Conservation (phyloP, 2,797 vertebrate species). For the Pelodytes ibericus region DNA sequence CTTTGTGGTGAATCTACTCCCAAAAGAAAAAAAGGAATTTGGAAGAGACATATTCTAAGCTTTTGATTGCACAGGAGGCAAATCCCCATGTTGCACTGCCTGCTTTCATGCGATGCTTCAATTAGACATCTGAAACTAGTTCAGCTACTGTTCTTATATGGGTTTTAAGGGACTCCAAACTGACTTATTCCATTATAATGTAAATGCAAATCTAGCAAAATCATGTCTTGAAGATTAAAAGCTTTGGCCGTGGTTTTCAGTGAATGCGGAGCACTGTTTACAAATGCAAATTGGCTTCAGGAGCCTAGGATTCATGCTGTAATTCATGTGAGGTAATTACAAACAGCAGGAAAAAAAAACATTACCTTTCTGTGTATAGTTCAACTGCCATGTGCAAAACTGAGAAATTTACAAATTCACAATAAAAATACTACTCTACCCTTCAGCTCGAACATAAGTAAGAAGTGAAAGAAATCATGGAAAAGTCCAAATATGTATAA, state of each 20-base stretch:
- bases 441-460: no score
- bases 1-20: background rate
- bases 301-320: background rate
- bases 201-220: slow-evolving; percentile 21
- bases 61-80: slow-evolving; percentile 29
- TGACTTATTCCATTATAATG: slow-evolving; percentile 28
- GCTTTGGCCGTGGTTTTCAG: slow-evolving; percentile 10
- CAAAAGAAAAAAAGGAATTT: background rate
- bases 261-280: background rate
- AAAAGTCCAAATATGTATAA: no score
- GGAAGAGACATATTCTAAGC: slow-evolving; percentile 37
- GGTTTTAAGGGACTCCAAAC: slow-evolving; percentile 32
- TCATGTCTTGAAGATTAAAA: slow-evolving; percentile 29
- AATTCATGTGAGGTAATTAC: background rate
- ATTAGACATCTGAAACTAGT: slow-evolving; percentile 53
- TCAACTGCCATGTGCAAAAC: no score
- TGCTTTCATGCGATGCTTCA: slow-evolving; percentile 45
- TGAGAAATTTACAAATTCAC: no score
- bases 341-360: background rate
- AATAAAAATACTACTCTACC: no score
- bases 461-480: no score
- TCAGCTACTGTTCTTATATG: slow-evolving; percentile 26
- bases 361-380: background rate
- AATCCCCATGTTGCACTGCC: slow-evolving; percentile 30
- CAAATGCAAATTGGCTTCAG: slow-evolving; percentile 18